A percentile compares a stretch with the other conserved stretches of the same genome.
Conservation (phyloP, 1,140 invertebrate species). For the Diabrotica virgifera region DNA sequence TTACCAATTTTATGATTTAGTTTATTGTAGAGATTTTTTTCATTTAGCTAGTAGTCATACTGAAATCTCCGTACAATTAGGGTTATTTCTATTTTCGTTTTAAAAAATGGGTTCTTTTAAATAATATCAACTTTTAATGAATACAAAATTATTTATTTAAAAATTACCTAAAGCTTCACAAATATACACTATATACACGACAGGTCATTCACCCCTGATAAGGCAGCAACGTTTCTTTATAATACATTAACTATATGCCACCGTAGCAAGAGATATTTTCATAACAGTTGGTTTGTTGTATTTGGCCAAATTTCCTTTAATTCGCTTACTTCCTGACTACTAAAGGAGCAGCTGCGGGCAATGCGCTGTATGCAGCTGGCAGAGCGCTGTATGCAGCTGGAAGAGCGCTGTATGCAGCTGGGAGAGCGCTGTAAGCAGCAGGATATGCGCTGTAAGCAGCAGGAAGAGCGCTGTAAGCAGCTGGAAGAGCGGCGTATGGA, state of each 20-base stretch:
- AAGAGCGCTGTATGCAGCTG: conserved; percentile 12
- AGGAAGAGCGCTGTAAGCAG: conserved; percentile 12
- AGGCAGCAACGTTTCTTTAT: neutral
- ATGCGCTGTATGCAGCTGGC: neutral
- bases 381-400: conserved; percentile 2
- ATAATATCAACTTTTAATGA: neutral
- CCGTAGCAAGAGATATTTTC: conserved; percentile 1
- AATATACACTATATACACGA: conserved; percentile 15
- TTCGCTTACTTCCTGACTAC: conserved; percentile 9
- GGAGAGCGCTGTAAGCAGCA: conserved; percentile 18
- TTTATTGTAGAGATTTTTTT: no score
- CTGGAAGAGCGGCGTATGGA: neutral
- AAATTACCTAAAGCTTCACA: conserved; percentile 14
- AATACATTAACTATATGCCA: neutral
- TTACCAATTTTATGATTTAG: no score
- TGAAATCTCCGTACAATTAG: no score
- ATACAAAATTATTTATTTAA: conserved; percentile 1
- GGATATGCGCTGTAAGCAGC: conserved; percentile 1
- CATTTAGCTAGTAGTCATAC: no score
- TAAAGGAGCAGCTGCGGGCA: conserved; percentile 7
- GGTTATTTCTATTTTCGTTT: no score
- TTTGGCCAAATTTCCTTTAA: neutral
- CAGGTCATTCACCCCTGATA: neutral
- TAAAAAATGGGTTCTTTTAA: neutral
- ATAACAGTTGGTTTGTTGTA: conserved; percentile 4